Conservation (phyloP, 2,113 vertebrate genomes). For the Theristicus caerulescens region DNA sequence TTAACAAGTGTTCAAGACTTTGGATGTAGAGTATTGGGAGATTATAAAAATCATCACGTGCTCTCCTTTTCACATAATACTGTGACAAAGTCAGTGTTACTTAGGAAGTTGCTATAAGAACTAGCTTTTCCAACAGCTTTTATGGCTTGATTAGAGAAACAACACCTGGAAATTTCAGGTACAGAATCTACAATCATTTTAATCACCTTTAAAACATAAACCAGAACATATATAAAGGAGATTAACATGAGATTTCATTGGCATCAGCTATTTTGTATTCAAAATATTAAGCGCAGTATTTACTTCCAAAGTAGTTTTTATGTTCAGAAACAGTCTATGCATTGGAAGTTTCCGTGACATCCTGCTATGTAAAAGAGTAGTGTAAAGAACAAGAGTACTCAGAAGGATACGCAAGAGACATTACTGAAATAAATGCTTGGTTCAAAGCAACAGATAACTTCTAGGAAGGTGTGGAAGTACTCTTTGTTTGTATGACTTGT, state of each 20-base stretch:
- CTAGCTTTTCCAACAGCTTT: not conserved
- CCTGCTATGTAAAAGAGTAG: not conserved
- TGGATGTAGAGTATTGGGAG: not conserved
- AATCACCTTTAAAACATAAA: not conserved
- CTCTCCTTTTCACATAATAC: not conserved
- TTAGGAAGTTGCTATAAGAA: not conserved
- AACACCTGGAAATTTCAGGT: not conserved
- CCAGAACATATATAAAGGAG: not conserved
- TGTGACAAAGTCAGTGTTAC: not conserved
- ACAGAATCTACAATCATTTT: not conserved
- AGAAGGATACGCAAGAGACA: not conserved
- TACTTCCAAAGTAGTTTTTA: not conserved
- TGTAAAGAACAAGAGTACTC: not conserved
- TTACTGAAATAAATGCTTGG: not conserved
- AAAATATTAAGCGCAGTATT: not conserved
- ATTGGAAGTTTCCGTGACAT: not conserved
- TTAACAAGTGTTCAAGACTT: not conserved
- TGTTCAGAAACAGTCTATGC: not conserved
- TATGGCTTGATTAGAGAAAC: not conserved
- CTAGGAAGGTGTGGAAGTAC: not conserved
- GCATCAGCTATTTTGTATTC: not conserved
- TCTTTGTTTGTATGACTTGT: not conserved
- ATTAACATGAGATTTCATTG: not conserved
- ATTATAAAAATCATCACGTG: not conserved
- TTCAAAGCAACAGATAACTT: not conserved